These are phyloP conservation scores for Phyllostomus discolor DNA, from an alignment of 2,113 vertebrate genomes.

Conservation along the genomic window DNA sequence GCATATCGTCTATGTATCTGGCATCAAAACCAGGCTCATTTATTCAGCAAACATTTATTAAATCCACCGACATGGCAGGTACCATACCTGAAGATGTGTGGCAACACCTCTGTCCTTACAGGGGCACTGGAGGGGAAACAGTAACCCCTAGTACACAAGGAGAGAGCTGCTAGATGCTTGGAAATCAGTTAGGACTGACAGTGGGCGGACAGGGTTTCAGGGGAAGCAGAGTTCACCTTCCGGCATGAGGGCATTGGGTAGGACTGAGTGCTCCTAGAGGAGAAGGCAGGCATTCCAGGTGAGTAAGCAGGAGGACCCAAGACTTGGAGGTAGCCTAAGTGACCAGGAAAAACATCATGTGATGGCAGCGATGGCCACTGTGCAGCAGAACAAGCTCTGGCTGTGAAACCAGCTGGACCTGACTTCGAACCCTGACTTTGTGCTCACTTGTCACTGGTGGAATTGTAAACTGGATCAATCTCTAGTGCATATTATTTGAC, in stretches of 20 bases:
- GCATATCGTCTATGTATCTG: neutral
- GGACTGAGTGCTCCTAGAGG: neutral
- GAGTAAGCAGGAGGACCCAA: neutral
- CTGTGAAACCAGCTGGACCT: neutral
- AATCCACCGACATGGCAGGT: neutral
- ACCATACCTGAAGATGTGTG: neutral
- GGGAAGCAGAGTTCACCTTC: neutral
- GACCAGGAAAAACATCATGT: neutral
- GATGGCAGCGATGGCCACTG: neutral
- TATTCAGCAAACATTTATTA: neutral
- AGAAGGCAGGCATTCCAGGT: neutral
- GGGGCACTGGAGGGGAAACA: neutral
- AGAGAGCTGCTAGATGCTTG: neutral
- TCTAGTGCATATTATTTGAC: neutral
- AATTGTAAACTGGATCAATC: neutral
- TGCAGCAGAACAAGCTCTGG: neutral
- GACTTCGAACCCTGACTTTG: neutral
- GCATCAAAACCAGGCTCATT: neutral
- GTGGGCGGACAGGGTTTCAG: neutral
- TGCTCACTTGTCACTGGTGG: neutral
- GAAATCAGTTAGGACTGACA: neutral
- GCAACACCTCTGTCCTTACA: neutral
- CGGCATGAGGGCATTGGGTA: rapidly evolving
- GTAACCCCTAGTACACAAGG: neutral
- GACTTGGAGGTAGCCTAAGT: neutral